phyloP scores from a whole-genome alignment of 2,888 invertebrate species.

The Invenusta paracnida region DNA sequence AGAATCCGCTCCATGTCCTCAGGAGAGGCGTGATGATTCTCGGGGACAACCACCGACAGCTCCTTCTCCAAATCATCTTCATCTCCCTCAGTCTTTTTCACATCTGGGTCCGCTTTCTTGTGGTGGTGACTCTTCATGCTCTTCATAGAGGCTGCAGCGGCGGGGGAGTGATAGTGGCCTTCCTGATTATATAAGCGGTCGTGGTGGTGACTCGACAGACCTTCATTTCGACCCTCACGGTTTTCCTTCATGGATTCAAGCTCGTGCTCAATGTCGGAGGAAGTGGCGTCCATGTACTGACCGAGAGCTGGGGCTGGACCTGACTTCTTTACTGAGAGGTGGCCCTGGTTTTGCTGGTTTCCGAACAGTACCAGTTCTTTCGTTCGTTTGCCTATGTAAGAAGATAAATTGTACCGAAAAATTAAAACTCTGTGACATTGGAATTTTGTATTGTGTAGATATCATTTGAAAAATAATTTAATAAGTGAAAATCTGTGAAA shows the following conservation, averaged over 20 bases:
- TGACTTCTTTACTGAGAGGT: background rate
- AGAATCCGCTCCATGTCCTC: background rate
- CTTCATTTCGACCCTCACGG: background rate
- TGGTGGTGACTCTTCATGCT: background rate
- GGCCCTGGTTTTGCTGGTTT: conserved; percentile 3
- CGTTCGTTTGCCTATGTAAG: background rate
- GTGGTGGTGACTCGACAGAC: background rate
- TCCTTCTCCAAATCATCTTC: background rate
- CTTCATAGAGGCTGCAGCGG: too few relatives aligned
- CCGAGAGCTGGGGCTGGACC: background rate
- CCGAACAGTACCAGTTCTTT: background rate
- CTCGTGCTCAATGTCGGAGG: background rate
- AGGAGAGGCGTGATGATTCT: background rate
- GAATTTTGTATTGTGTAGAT: too few relatives aligned
- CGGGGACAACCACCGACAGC: background rate
- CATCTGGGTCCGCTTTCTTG: background rate
- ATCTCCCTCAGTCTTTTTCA: background rate
- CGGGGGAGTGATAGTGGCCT: too few relatives aligned
- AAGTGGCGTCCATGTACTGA: background rate
- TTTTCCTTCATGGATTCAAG: background rate
- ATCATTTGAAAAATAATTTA: too few relatives aligned
- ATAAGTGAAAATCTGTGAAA: too few relatives aligned
- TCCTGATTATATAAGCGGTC: too few relatives aligned
- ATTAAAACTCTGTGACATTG: too few relatives aligned
- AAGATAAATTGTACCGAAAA: too few relatives aligned